Evolutionary conservation across 2,113 vertebrate species (phyloP).

Genomic region (Otus sunia): DNA sequence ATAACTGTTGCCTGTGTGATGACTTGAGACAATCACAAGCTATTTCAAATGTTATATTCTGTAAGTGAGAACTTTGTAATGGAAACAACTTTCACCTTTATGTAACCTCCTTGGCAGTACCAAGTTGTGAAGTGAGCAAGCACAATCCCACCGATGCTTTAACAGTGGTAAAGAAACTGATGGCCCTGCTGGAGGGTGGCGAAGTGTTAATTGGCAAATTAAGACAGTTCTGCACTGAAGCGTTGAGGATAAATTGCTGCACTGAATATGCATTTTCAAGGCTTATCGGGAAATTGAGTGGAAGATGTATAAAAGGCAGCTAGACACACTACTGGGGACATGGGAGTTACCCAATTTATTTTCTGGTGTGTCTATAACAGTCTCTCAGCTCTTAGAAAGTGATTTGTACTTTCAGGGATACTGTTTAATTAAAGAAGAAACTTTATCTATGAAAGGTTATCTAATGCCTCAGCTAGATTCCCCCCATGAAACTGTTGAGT

Average conservation of each 20-base stretch:
- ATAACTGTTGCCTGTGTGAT: background rate
- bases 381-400: background rate
- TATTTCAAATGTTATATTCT: background rate
- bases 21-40: background rate
- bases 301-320: conserved; percentile 5
- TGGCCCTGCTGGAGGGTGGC: background rate
- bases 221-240: background rate
- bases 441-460: background rate
- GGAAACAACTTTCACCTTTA: background rate
- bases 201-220: conserved; percentile 47
- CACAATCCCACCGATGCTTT: background rate
- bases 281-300: background rate
- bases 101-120: background rate
- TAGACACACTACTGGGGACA: background rate
- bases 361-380: background rate
- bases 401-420: background rate
- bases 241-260: background rate
- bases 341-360: conserved; percentile 13
- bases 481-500: background rate
- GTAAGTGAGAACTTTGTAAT: background rate
- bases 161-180: background rate
- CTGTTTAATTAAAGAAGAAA: conserved; percentile 46
- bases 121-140: background rate
- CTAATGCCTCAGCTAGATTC: background rate
- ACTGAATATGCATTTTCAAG: conserved; percentile 17